These are phyloP conservation scores for Sus cebifrons DNA, from an alignment of 2,797 vertebrate species.

Conservation along the genomic window DNA sequence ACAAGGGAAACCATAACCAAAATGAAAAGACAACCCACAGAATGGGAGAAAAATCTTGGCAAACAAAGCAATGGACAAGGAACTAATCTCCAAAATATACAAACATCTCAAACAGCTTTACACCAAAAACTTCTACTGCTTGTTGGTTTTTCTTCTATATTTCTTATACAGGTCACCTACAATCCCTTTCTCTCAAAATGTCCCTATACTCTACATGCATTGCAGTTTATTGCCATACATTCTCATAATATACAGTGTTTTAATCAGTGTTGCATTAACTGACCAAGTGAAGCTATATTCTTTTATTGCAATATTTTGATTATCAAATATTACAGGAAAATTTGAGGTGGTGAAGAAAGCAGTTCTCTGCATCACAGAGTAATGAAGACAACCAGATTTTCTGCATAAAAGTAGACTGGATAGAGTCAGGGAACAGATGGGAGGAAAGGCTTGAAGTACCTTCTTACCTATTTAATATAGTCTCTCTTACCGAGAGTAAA, in stretches of 20 bases:
- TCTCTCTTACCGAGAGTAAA: neutral
- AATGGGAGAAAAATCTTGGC: too few species aligned
- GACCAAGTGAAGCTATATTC: neutral
- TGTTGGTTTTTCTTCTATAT: neutral
- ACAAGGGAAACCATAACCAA: too few species aligned
- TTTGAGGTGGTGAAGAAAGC: neutral
- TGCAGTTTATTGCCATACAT: neutral
- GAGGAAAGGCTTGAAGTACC: neutral
- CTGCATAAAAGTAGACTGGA: neutral
- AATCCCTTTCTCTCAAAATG: neutral
- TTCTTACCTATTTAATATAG: neutral
- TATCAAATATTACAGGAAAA: neutral
- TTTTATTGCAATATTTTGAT: slow-evolving; percentile 7
- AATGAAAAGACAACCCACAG: too few species aligned
- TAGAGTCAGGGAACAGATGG: neutral
- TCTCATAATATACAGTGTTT: neutral
- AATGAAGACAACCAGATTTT: neutral
- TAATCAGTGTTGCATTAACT: neutral
- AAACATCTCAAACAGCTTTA: too few species aligned
- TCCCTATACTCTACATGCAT: fast-evolving
- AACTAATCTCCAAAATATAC: too few species aligned
- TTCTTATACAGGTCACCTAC: neutral
- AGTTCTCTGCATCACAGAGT: neutral
- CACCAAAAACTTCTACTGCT: neutral
- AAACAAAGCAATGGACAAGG: too few species aligned